These are phyloP conservation scores for Brachionus manjavacas DNA, from an alignment of 1,140 invertebrate genomes.

Conservation along the genomic window DNA sequence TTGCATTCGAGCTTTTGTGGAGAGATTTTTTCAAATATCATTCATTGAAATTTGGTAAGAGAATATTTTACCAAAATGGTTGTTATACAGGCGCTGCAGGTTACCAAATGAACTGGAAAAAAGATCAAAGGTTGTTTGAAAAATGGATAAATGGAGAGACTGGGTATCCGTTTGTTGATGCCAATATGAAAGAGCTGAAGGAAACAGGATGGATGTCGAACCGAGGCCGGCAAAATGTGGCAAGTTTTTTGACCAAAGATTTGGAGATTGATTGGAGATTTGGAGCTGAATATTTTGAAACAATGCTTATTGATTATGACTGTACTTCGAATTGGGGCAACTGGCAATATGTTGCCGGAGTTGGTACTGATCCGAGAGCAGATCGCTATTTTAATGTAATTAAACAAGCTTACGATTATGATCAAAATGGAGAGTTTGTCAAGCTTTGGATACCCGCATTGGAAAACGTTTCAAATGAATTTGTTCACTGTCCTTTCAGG, in stretches of 20 bases:
- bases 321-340: constrained; percentile 60
- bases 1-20: constrained; percentile 58
- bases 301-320: constrained; percentile 57
- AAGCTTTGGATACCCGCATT: constrained; percentile 27
- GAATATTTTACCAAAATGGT: constrained; percentile 52
- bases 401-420: constrained; percentile 58
- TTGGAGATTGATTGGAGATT: constrained; percentile 57
- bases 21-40: constrained; percentile 58
- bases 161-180: constrained; percentile 59
- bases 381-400: constrained; percentile 59
- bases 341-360: constrained; percentile 58
- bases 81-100: constrained; percentile 47
- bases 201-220: constrained; percentile 59
- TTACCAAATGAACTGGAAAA: constrained; percentile 51
- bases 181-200: constrained; percentile 58
- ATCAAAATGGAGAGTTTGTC: constrained; percentile 48
- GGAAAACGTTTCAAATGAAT: background rate
- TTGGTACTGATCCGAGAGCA: constrained; percentile 58
- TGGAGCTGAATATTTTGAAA: constrained; percentile 59
- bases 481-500: constrained; percentile 33
- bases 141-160: constrained; percentile 56
- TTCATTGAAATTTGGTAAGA: constrained; percentile 55
- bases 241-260: constrained; percentile 58
- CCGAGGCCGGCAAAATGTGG: constrained; percentile 58
- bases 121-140: constrained; percentile 49